Evolutionary conservation across 2,113 vertebrate genomes (phyloP).

Genomic region (Pluvialis apricaria): DNA sequence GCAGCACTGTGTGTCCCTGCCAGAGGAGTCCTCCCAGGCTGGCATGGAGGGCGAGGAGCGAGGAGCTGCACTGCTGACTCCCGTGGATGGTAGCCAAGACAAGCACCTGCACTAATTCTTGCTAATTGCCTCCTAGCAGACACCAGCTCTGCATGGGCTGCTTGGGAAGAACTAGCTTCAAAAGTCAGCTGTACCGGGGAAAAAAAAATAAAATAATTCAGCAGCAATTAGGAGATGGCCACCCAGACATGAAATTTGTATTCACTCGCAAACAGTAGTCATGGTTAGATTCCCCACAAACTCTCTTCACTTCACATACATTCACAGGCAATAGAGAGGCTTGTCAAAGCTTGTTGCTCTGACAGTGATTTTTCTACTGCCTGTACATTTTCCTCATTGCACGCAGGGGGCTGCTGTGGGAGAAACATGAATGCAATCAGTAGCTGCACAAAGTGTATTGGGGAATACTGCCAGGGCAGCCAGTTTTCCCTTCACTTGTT

Average conservation of each 20-base stretch:
- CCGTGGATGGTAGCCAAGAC: not conserved
- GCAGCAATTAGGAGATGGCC: not conserved
- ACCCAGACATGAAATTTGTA: not conserved
- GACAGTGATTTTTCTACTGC: not conserved
- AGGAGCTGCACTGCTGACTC: not conserved
- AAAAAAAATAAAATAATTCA: not conserved
- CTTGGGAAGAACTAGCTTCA: not conserved
- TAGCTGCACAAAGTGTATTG: not conserved
- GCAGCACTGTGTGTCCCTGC: not conserved
- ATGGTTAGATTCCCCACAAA: not conserved
- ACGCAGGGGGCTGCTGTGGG: not conserved
- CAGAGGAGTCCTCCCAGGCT: not conserved
- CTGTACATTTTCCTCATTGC: not conserved
- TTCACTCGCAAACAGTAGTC: not conserved
- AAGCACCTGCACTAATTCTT: constrained; percentile 27
- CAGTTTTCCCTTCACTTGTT: not conserved
- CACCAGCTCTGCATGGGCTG: not conserved
- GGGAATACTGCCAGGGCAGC: not conserved
- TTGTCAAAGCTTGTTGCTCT: not conserved
- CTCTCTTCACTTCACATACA: not conserved
- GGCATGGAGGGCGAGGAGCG: not conserved
- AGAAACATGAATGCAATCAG: not conserved
- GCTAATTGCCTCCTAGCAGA: not conserved
- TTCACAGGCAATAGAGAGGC: not conserved
- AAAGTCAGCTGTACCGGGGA: not conserved